A percentile compares a stretch with the other conserved stretches of the same genome.
Conservation (phyloP, 2,888 invertebrate genomes). For the Colletes collaris region DNA sequence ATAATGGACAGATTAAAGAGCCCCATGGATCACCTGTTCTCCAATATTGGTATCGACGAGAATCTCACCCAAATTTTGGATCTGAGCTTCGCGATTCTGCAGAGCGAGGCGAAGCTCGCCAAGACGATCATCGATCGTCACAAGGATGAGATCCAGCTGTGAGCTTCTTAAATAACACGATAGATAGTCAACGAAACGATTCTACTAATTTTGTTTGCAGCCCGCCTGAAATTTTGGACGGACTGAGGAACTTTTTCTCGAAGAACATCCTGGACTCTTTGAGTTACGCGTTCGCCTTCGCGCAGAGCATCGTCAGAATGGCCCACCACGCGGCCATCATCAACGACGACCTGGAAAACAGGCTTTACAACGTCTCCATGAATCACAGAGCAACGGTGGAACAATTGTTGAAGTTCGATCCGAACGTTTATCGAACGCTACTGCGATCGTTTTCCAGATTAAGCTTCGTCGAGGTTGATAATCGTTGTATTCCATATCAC, state of each 20-base stretch:
- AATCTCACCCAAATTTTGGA: constrained; percentile 72
- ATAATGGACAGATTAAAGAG: constrained; percentile 54
- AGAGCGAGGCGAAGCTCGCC: constrained; percentile 71
- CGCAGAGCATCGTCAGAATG: constrained; percentile 70
- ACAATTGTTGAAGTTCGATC: constrained; percentile 70
- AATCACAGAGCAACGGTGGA: constrained; percentile 70
- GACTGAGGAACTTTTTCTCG: constrained; percentile 69
- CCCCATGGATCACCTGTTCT: constrained; percentile 32
- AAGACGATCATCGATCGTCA: constrained; percentile 70
- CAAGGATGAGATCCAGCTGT: constrained; percentile 70
- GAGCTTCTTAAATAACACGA: constrained; percentile 36
- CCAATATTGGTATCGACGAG: constrained; percentile 22
- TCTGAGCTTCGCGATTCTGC: constrained; percentile 65
- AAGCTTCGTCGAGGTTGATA: constrained; percentile 68
- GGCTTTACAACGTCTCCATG: constrained; percentile 69
- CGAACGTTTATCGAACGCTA: constrained; percentile 70
- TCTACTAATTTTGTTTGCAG: constrained; percentile 59
- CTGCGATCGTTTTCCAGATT: constrained; percentile 72
- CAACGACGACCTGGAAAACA: constrained; percentile 69
- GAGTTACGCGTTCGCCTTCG: constrained; percentile 73
- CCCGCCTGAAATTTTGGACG: constrained; percentile 73
- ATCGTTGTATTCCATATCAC: not conserved
- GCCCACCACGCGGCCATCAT: constrained; percentile 74
- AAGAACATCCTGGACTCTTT: constrained; percentile 70
- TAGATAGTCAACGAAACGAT: not conserved